These are phyloP conservation scores for rat (Rattus norvegicus) DNA, from an alignment of 2,113 vertebrate species.

Conservation along the genomic window DNA sequence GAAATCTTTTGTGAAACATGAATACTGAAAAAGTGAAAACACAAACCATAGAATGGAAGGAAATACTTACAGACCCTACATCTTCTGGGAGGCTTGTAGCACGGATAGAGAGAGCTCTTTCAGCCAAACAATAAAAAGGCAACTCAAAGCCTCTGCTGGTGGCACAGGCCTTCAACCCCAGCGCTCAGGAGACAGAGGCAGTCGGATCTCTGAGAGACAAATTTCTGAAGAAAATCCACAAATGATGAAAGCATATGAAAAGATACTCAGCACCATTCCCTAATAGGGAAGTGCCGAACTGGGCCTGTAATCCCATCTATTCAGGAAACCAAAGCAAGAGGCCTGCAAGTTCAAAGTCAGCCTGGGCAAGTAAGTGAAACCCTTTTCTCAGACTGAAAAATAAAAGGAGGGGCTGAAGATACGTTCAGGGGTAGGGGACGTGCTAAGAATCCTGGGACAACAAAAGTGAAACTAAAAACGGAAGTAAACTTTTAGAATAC, in stretches of 20 bases:
- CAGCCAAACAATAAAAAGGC: conserved; percentile 38
- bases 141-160: neutral
- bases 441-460: neutral
- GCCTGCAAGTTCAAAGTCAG: neutral
- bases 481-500: neutral
- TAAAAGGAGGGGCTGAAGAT: neutral
- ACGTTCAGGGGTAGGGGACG: neutral
- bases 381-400: neutral
- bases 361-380: neutral
- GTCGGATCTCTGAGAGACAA: neutral
- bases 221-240: conserved; percentile 10
- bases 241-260: conserved; percentile 19
- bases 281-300: neutral
- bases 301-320: neutral
- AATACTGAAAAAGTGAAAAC: neutral
- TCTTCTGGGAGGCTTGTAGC: neutral
- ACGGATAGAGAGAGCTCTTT: conserved; percentile 30
- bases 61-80: conserved; percentile 28
- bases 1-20: conserved; percentile 8
- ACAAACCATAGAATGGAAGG: neutral
- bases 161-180: neutral
- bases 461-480: neutral
- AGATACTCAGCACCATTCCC: neutral
- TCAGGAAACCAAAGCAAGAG: neutral
- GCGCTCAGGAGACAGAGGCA: neutral